Percentiles rank a stretch among this genome's conserved stretches.
Evolutionary conservation across 2,113 vertebrate genomes (phyloP).

Genomic region (Sclerurus mexicanus): DNA sequence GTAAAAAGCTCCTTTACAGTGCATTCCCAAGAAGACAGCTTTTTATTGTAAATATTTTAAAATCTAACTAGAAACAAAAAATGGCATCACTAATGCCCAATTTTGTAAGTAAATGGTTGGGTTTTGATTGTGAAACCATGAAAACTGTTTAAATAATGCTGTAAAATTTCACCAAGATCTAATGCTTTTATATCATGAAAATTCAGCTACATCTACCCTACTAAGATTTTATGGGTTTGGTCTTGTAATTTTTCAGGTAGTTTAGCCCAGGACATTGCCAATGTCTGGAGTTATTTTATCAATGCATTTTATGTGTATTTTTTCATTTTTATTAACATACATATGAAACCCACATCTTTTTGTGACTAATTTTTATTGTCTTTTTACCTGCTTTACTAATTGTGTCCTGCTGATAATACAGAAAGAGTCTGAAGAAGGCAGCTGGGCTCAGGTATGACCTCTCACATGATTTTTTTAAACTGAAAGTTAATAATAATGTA

Average conservation of each 20-base stretch:
- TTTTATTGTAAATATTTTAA: background rate
- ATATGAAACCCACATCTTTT: background rate
- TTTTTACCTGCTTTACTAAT: constrained; percentile 64
- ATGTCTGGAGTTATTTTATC: background rate
- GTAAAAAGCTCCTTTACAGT: background rate
- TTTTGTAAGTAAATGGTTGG: background rate
- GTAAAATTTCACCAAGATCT: background rate
- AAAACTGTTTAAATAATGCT: background rate
- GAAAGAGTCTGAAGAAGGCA: constrained; percentile 96
- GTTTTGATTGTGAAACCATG: background rate
- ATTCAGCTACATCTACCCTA: background rate
- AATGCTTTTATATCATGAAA: background rate
- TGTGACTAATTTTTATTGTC: constrained; percentile 45
- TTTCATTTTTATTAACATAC: background rate
- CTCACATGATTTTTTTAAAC: background rate
- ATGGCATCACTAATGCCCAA: background rate
- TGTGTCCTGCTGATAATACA: constrained; percentile 69
- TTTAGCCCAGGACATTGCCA: background rate
- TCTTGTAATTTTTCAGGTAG: background rate
- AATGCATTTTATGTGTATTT: background rate
- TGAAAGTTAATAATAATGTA: background rate
- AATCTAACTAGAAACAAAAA: background rate
- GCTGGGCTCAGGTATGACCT: constrained; percentile 93
- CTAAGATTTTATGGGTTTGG: background rate
- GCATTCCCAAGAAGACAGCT: background rate